Evolutionary conservation across 2,888 invertebrate genomes (phyloP).

Genomic region (Caradrina kadenii): DNA sequence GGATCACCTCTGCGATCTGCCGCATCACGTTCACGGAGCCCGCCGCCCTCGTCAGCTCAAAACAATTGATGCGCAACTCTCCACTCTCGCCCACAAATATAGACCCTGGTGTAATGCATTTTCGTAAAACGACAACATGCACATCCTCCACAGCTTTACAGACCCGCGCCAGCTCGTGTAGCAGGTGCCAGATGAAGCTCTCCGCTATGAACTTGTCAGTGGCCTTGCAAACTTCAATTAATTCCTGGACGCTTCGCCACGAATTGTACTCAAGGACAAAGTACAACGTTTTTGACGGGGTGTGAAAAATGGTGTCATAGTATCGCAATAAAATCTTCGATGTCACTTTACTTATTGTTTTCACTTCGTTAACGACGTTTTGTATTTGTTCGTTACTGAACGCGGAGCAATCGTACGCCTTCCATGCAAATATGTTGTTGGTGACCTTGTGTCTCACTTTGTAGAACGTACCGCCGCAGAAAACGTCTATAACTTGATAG

Average conservation of each 20-base stretch:
- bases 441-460: conserved; percentile 90
- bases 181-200: conserved; percentile 83
- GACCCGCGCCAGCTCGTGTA: conserved; percentile 81
- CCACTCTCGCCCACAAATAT: conserved; percentile 81
- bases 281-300: conserved; percentile 86
- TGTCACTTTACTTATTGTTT: conserved; percentile 81
- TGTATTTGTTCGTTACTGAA: conserved; percentile 85
- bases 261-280: conserved; percentile 85
- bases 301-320: conserved; percentile 86
- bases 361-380: conserved; percentile 84
- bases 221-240: conserved; percentile 77
- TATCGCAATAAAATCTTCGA: conserved; percentile 82
- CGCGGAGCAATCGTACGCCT: conserved; percentile 85
- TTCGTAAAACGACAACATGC: conserved; percentile 74
- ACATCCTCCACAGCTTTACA: conserved; percentile 77
- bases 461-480: conserved; percentile 87
- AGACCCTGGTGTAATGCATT: conserved; percentile 76
- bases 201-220: conserved; percentile 80
- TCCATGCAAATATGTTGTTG: conserved; percentile 88
- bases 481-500: conserved; percentile 88
- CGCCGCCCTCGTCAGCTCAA: conserved; percentile 71
- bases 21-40: conserved; percentile 69
- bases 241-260: conserved; percentile 82
- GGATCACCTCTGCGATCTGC: conserved; percentile 80
- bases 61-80: conserved; percentile 83